Percentiles rank a stretch among this genome's conserved stretches.
Conservation (phyloP, 2,888 invertebrate genomes). For the Apeira syringaria region DNA sequence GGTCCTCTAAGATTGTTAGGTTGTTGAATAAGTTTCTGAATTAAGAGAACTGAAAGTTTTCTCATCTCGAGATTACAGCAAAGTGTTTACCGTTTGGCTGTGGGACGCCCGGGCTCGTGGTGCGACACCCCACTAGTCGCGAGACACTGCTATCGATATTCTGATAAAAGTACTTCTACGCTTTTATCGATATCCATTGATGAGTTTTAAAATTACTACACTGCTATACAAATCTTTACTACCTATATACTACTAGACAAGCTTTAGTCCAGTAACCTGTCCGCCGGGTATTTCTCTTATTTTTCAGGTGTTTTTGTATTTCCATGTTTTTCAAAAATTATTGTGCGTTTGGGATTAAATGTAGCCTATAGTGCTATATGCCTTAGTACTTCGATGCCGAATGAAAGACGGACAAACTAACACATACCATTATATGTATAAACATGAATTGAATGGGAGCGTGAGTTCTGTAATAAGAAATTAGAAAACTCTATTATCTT, state of each 20-base stretch:
- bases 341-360: too few species aligned
- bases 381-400: too few species aligned
- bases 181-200: slow-evolving; percentile 4
- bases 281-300: too few species aligned
- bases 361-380: too few species aligned
- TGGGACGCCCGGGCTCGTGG: slow-evolving; percentile 63
- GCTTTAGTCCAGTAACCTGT: too few species aligned
- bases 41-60: slow-evolving; percentile 85
- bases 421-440: not conserved
- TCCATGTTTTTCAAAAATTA: too few species aligned
- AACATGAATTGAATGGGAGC: not conserved
- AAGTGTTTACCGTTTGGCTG: slow-evolving; percentile 85
- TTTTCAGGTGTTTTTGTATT: too few species aligned
- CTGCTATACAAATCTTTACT: too few species aligned
- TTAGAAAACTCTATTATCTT: not conserved
- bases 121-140: slow-evolving; percentile 42
- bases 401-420: too few species aligned
- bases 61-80: slow-evolving; percentile 85
- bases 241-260: too few species aligned
- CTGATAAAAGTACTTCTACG: not conserved
- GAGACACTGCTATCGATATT: slow-evolving; percentile 23
- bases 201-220: too few species aligned
- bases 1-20: slow-evolving; percentile 83
- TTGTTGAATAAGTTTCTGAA: slow-evolving; percentile 85
- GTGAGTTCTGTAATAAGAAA: not conserved